Percentiles rank a stretch among this genome's conserved stretches.
phyloP scores from a whole-genome alignment of 2,888 invertebrate species.

The Clunio marinus region DNA sequence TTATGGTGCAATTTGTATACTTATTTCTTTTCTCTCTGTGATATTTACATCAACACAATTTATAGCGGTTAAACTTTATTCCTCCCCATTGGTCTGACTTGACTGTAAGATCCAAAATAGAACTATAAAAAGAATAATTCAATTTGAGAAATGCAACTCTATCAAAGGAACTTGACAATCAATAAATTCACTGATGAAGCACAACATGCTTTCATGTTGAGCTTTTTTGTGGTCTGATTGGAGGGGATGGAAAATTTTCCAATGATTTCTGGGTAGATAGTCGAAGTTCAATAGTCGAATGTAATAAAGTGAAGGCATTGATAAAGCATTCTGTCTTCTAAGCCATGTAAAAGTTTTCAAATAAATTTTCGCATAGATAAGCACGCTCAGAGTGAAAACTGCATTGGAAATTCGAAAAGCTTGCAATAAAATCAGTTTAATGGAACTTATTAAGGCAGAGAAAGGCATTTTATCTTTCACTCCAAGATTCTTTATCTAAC shows the following conservation, averaged over 20 bases:
- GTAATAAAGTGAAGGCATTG: too few species aligned
- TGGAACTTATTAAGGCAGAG: not conserved
- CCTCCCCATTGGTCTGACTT: not conserved
- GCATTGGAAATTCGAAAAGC: not conserved
- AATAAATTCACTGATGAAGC: not conserved
- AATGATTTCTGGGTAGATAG: too few species aligned
- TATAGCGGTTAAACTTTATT: not conserved
- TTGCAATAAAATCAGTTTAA: slow-evolving; percentile 5
- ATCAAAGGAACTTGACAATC: slow-evolving; percentile 19
- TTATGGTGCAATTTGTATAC: slow-evolving; percentile 25
- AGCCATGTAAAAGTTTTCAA: slow-evolving; percentile 11
- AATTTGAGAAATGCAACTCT: slow-evolving; percentile 8
- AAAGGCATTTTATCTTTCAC: not conserved
- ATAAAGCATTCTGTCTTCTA: not conserved
- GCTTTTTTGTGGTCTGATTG: too few species aligned
- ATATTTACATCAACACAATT: slow-evolving; percentile 12
- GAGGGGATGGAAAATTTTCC: too few species aligned
- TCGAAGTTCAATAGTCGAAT: not conserved
- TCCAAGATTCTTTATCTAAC: not conserved
- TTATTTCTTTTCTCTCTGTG: slow-evolving; percentile 1
- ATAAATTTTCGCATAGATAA: slow-evolving; percentile 21
- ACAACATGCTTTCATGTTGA: not conserved
- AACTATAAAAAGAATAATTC: slow-evolving; percentile 2
- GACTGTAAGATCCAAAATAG: not conserved
- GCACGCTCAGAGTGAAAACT: not conserved